Evolutionary conservation across 1,140 invertebrate species (phyloP).

Genomic region (Scaptomyza pallida): DNA sequence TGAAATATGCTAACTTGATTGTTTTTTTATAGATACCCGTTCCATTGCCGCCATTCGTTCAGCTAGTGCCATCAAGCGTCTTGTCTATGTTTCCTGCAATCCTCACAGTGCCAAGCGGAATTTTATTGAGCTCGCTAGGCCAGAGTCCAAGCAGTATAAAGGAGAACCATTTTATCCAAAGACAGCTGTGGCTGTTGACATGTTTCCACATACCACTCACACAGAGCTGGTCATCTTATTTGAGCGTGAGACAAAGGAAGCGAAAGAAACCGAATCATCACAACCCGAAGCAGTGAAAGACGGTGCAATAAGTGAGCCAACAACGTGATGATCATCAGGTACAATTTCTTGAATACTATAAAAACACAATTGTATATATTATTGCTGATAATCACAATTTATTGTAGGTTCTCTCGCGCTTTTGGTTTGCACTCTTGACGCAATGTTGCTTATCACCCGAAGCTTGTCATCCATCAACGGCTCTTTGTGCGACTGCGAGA

Average conservation of each 20-base stretch:
- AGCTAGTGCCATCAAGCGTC: constrained; percentile 89
- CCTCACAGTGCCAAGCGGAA: constrained; percentile 93
- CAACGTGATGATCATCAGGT: constrained; percentile 20
- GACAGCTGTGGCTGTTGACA: constrained; percentile 93
- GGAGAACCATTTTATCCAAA: constrained; percentile 93
- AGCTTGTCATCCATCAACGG: constrained; percentile 54
- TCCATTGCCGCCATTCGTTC: constrained; percentile 92
- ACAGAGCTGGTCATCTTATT: constrained; percentile 94
- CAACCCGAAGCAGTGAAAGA: constrained; percentile 11
- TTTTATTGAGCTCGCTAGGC: constrained; percentile 93
- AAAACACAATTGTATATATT: constrained; percentile 4
- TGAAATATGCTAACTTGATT: background rate
- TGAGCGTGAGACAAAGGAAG: constrained; percentile 85
- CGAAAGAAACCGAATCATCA: constrained; percentile 4
- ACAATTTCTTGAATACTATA: constrained; percentile 25
- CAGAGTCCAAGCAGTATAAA: constrained; percentile 91
- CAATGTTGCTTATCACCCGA: constrained; percentile 40
- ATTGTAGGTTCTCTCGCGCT: constrained; percentile 11
- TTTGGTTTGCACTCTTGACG: constrained; percentile 13
- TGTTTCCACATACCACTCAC: constrained; percentile 97
- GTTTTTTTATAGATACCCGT: constrained; percentile 86
- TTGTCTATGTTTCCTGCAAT: constrained; percentile 97
- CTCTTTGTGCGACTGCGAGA: constrained; percentile 57
- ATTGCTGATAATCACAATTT: constrained; percentile 30
- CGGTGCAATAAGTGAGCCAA: constrained; percentile 9